A percentile compares a stretch with the other conserved stretches of the same genome.
Conservation (phyloP, 2,888 invertebrate species). For the Orgyia antiqua region DNA sequence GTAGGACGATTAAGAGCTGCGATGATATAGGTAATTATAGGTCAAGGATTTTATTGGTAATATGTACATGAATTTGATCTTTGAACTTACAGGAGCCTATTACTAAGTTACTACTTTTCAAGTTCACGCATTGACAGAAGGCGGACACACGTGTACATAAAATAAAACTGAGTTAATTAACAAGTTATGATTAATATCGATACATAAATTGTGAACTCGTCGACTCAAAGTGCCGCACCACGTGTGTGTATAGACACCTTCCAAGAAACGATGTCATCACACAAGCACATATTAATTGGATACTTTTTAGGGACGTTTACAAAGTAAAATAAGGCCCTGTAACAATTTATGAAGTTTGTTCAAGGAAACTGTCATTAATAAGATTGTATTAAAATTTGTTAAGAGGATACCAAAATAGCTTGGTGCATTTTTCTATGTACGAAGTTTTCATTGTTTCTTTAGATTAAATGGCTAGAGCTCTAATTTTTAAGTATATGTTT, state of each 20-base stretch:
- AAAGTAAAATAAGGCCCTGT: slow-evolving; percentile 7
- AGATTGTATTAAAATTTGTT: too few relatives aligned
- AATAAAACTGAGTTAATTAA: slow-evolving; percentile 40
- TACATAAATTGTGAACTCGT: slow-evolving; percentile 52
- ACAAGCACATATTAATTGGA: slow-evolving; percentile 20
- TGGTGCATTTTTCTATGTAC: too few relatives aligned
- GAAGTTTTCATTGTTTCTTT: too few relatives aligned
- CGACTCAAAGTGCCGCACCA: slow-evolving; percentile 39
- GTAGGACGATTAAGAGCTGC: too few relatives aligned
- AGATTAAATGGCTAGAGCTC: too few relatives aligned
- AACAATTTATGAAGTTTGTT: slow-evolving; percentile 7
- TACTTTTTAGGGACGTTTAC: slow-evolving; percentile 19
- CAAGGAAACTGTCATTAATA: slow-evolving; percentile 1
- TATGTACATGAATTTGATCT: too few relatives aligned
- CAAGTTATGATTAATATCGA: slow-evolving; percentile 55
- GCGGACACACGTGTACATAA: slow-evolving; percentile 20
- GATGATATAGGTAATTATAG: too few relatives aligned
- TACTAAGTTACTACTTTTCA: neutral
- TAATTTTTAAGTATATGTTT: too few relatives aligned
- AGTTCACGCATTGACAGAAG: slow-evolving; percentile 7
- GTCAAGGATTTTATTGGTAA: too few relatives aligned
- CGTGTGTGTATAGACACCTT: slow-evolving; percentile 43
- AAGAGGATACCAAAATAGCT: too few relatives aligned
- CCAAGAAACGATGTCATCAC: slow-evolving; percentile 41
- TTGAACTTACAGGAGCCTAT: too few relatives aligned